These are phyloP conservation scores for Stenurella melanura DNA, from an alignment of 2,888 invertebrate species.

Conservation along the genomic window DNA sequence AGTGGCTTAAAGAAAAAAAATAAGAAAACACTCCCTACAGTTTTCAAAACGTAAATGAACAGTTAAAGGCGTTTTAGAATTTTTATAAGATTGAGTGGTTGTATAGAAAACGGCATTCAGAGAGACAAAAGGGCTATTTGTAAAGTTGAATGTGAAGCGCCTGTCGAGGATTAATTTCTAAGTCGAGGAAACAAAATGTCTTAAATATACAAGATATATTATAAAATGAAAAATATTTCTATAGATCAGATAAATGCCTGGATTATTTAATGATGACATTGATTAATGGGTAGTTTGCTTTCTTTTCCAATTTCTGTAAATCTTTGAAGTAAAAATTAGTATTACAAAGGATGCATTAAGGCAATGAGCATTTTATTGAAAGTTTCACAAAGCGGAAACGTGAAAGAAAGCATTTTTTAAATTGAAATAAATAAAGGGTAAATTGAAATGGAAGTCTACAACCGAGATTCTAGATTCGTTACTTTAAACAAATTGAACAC, in stretches of 20 bases:
- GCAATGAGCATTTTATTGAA: neutral
- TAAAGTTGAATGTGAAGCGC: constrained; percentile 5
- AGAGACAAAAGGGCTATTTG: constrained; percentile 12
- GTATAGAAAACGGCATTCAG: neutral
- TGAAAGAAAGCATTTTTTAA: neutral
- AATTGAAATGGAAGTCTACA: neutral
- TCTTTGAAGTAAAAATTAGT: constrained; percentile 1
- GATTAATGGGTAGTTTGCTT: constrained; percentile 35
- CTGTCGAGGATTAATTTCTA: neutral
- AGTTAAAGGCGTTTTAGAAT: too few relatives aligned
- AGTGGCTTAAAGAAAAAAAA: too few relatives aligned
- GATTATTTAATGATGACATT: constrained; percentile 24
- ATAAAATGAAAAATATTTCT: constrained; percentile 27
- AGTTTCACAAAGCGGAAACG: neutral
- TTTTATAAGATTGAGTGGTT: neutral
- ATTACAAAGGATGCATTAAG: constrained; percentile 18
- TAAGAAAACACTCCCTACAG: too few relatives aligned
- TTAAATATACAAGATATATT: constrained; percentile 29
- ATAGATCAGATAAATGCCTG: constrained; percentile 8
- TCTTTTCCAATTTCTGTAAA: constrained; percentile 12
- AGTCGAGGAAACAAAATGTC: constrained; percentile 15
- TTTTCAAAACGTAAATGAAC: too few relatives aligned
- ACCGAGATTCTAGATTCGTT: too few relatives aligned
- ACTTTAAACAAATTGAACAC: too few relatives aligned
- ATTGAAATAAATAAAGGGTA: neutral